phyloP scores from a whole-genome alignment of 2,888 invertebrate species.

The Gastrophysa polygoni region DNA sequence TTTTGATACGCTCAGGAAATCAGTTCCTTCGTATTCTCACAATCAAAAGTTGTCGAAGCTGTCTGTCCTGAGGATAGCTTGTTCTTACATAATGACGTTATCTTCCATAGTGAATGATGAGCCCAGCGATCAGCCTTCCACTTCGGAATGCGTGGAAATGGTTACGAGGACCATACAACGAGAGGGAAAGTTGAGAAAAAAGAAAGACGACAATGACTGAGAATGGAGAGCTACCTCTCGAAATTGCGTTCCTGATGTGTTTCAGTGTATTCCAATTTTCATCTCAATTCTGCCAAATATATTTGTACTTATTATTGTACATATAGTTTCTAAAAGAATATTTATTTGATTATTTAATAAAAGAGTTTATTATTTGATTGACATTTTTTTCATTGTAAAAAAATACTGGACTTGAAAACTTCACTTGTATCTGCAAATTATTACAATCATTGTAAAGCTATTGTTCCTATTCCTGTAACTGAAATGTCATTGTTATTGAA shows the following conservation, averaged over 20 bases:
- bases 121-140: slow-evolving; percentile 60
- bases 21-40: slow-evolving; percentile 90
- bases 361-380: slow-evolving; percentile 18
- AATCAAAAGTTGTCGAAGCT: slow-evolving; percentile 93
- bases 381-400: no score
- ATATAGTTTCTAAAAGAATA: slow-evolving; percentile 31
- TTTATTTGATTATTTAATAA: slow-evolving; percentile 36
- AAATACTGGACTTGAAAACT: no score
- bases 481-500: no score
- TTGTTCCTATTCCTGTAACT: no score
- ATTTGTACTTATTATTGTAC: slow-evolving; percentile 37
- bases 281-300: slow-evolving; percentile 31
- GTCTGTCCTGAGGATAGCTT: slow-evolving; percentile 90
- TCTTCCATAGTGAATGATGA: slow-evolving; percentile 77
- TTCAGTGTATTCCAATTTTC: slow-evolving; percentile 31
- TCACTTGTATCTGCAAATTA: no score
- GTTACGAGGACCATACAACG: slow-evolving; percentile 93
- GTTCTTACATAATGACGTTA: slow-evolving; percentile 89
- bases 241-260: slow-evolving; percentile 19
- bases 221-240: slow-evolving; percentile 3
- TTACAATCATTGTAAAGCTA: no score
- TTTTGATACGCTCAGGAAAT: slow-evolving; percentile 83
- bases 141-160: slow-evolving; percentile 80
- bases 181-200: slow-evolving; percentile 86
- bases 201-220: slow-evolving; percentile 72